Evolutionary conservation across 2,113 vertebrate genomes (phyloP).

Genomic region (Macquaria australasica): DNA sequence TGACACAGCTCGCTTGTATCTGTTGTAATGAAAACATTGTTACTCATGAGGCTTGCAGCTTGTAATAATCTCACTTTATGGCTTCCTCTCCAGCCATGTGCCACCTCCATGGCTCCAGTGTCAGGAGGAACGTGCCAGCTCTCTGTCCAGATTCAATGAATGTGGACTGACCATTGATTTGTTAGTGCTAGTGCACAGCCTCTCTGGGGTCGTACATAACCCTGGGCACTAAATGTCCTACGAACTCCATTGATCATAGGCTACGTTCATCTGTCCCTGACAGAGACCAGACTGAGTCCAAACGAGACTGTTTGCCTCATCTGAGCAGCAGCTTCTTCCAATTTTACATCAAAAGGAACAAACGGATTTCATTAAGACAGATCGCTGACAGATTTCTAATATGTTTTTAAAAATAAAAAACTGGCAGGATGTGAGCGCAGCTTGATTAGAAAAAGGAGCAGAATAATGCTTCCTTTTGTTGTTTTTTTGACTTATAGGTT

Average conservation of each 20-base stretch:
- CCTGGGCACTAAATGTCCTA: conserved; percentile 76
- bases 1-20: background rate
- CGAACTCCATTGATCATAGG: conserved; percentile 77
- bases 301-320: conserved; percentile 19
- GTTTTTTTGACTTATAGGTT: conserved; percentile 12
- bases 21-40: conserved; percentile 46
- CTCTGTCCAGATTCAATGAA: conserved; percentile 55
- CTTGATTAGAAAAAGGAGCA: background rate
- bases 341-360: conserved; percentile 20
- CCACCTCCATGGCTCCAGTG: conserved; percentile 46
- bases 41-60: conserved; percentile 24
- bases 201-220: conserved; percentile 76
- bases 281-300: conserved; percentile 42
- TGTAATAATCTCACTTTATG: conserved; percentile 51
- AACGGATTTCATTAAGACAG: background rate
- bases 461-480: conserved; percentile 7
- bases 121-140: conserved; percentile 58
- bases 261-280: conserved; percentile 46
- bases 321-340: conserved; percentile 16
- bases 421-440: background rate
- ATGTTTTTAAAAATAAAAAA: conserved; percentile 1
- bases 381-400: background rate
- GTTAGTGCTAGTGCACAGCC: conserved; percentile 50
- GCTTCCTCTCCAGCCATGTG: conserved; percentile 47
- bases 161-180: conserved; percentile 74